phyloP scores from a whole-genome alignment of 30 jellyfish, hydroid and myxozoan genomes.

The Clytia hemisphaerica region DNA sequence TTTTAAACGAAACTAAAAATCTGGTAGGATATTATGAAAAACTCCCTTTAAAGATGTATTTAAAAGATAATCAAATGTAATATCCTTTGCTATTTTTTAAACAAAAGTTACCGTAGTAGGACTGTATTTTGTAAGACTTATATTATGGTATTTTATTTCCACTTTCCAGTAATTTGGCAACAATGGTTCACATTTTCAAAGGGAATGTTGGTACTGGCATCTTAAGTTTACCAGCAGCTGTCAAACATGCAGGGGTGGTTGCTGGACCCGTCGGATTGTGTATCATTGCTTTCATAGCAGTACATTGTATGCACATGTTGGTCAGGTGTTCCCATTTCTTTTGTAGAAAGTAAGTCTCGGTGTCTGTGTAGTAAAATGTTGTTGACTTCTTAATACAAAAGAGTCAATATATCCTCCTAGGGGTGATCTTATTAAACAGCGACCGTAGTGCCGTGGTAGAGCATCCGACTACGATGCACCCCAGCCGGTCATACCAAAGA shows the following conservation, averaged over 20 bases:
- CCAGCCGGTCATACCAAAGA: no score
- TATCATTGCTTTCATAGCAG: slow-evolving; percentile 67
- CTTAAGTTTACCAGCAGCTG: slow-evolving; percentile 77
- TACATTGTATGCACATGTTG: slow-evolving; percentile 88
- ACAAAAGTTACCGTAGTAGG: no score
- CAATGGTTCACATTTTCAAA: slow-evolving; percentile 76
- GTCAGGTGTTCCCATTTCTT: slow-evolving; percentile 72
- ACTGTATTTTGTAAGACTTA: no score
- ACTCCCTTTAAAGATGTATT: no score
- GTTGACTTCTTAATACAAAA: background rate
- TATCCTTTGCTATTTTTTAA: no score
- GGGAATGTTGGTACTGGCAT: slow-evolving; percentile 96
- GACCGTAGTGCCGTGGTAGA: no score
- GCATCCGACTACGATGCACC: no score
- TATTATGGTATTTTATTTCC: no score
- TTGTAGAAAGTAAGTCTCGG: slow-evolving; percentile 57
- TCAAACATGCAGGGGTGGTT: slow-evolving; percentile 74
- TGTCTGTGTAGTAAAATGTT: background rate
- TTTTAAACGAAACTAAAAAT: no score
- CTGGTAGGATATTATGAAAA: no score
- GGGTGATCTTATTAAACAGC: background rate
- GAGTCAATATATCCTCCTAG: background rate
- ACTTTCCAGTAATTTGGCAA: slow-evolving; percentile 54
- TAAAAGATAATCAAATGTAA: no score
- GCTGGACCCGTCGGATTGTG: slow-evolving; percentile 75